A percentile compares a stretch with the other conserved stretches of the same genome.
phyloP scores from a whole-genome alignment of 2,113 vertebrate genomes.

The Pangasianodon gigas region DNA sequence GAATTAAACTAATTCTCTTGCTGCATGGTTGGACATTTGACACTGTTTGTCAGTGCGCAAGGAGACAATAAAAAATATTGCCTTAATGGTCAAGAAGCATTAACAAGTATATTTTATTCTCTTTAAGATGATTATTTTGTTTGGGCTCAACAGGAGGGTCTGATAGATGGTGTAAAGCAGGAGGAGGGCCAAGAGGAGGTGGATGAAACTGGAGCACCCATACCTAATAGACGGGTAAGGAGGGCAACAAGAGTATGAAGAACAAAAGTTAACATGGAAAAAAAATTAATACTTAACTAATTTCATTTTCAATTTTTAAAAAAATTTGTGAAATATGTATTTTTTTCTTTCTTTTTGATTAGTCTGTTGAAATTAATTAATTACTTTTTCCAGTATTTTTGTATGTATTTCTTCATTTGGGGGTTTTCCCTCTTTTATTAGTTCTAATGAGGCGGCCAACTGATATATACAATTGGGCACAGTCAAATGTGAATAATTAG shows the following conservation, averaged over 20 bases:
- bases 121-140: background rate
- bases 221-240: conserved; percentile 79
- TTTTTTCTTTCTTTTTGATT: background rate
- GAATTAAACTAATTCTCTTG: background rate
- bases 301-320: too few relatives aligned
- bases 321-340: background rate
- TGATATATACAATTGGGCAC: background rate
- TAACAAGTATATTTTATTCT: background rate
- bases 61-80: background rate
- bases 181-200: conserved; percentile 82
- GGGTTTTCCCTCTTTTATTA: background rate
- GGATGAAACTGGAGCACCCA: conserved; percentile 79
- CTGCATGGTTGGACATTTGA: background rate
- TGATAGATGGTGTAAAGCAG: conserved; percentile 67
- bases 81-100: background rate
- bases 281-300: background rate
- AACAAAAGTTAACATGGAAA: background rate
- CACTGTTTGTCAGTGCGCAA: background rate
- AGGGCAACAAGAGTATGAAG: background rate
- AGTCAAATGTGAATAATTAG: background rate
- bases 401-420: background rate
- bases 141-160: conserved; percentile 64
- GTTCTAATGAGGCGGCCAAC: background rate
- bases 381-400: background rate
- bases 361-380: background rate